Evolutionary conservation across 2,888 invertebrate species (phyloP), one percentile per base, ranked within the genome.

Genomic region (Phaedon cochleariae): DNA sequence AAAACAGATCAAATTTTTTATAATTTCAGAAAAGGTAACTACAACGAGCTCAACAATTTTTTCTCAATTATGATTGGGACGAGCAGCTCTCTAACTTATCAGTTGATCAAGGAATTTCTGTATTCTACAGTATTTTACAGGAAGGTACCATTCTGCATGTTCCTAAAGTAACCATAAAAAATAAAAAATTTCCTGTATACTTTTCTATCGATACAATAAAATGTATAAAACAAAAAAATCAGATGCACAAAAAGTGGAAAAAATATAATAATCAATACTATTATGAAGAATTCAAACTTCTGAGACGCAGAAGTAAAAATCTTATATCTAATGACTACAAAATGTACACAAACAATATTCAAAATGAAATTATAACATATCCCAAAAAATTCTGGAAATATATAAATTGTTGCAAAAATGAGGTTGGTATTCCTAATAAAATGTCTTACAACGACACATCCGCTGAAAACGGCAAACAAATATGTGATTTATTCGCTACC

Each of bases 21-120:
- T 41, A 41, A 41, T 41, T 41, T 41, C 41, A 41, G 41, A 41
- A 41, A 41, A 41, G 41, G 17, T 41, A 41, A 41, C 41, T 41
- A 41, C 41, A 41, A 41, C 17, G 41, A 41, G 41, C 41, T 41
- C 41, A 41, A 41, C 2, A 41, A 41, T 41, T 17, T 41, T 3
- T 41, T n/a, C 12, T 41, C 17, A 41, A 41, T 17, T 41, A 41
- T 41, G 41, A 41, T 12, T 41, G 41, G 41, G 41, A 41, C 41
- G n/a, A 41, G 17, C 17, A 26, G 26, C 26, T 26, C 26, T 26
- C 26, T n/a, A n/a, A n/a, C n/a, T 41, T 41, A 41, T 41, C 41
- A 41, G 41, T 41, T 6, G 3, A 41, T 15, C n/a, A 17, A 41
- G 17, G 41, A 17, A 26, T 26, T 26, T 26, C 26, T 26, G 26